Evolutionary conservation across 2,888 invertebrate species (phyloP), one percentile per base, ranked within the genome.

Genomic region (Mactromeris polynyma): DNA sequence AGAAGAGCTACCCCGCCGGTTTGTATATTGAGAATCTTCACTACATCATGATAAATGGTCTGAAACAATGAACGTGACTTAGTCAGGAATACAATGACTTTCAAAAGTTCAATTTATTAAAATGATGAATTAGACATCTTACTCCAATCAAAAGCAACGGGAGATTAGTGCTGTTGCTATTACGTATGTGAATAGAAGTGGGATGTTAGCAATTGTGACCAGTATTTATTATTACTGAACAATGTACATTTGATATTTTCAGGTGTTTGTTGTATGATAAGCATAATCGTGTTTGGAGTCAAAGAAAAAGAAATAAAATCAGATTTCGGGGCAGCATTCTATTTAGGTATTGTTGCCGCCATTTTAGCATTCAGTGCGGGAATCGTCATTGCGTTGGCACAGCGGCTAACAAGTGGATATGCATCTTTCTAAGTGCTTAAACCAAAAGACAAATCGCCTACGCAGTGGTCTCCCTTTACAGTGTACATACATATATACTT

Each of bases 271-370:
- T 54, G 58, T n/a, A 19, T 82, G 36, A 38, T 82, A 2, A 33
- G 64, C 7, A 40, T 82, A 2, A 40, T 82, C 11, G 82, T 82
- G 11, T 82, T 40, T 38, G 26, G 58, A 17, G 64, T 21, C 36
- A 54, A 64, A 17, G 26, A 64, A 2, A 82, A 64, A 26, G n/a
- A 38, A 1, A 38, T 58, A 2, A 64, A 36, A 14, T 64, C 82
- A 14, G 21, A 64, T 2, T 54, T 82, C 26, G 64, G 64, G 6
- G 82, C 82, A 11, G 58, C 64, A 64, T 82, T 82, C 26, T 82
- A 64, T 40, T n/a, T 82, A 19, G 38, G 58, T 4, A 82, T 82
- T 17, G 21, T 64, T 6, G 82, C 58, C 7, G 58, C 64, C n/a
- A 33, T 82, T 17, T 40, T 82, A 40, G 82, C 64, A 19, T 64